Evolutionary conservation across 1,140 invertebrate genomes (phyloP).

Genomic region (Polyergus mexicanus): DNA sequence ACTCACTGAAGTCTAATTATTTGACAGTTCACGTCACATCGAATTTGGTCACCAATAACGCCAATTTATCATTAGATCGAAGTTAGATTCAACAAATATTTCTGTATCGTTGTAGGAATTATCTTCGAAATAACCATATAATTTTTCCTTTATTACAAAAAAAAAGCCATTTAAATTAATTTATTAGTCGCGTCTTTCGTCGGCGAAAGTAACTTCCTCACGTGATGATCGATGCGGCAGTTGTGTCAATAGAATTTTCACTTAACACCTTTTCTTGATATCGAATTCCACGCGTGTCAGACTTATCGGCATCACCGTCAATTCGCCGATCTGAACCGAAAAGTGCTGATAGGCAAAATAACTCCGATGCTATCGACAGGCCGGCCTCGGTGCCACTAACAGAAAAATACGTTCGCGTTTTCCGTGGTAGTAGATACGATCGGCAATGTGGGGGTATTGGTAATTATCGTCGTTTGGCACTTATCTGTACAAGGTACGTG

Average conservation of each 20-base stretch:
- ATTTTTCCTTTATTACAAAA: neutral
- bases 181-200: neutral
- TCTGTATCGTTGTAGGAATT: neutral
- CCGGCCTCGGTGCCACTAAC: constrained; percentile 78
- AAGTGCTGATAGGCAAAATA: constrained; percentile 25
- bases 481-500: constrained; percentile 70
- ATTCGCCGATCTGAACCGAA: neutral
- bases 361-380: constrained; percentile 75
- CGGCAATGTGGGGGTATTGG: constrained; percentile 74
- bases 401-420: constrained; percentile 76
- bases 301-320: constrained; percentile 11
- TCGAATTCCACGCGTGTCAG: constrained; percentile 6
- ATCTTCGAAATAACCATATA: neutral
- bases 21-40: neutral
- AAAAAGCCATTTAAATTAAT: neutral
- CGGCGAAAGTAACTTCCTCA: neutral
- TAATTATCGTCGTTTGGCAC: constrained; percentile 83
- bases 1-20: constrained; percentile 1
- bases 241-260: constrained; percentile 17
- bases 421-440: constrained; percentile 61
- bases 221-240: neutral
- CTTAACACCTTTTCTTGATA: neutral
- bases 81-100: neutral
- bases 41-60: neutral
- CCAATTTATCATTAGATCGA: neutral